These are phyloP conservation scores for Polymixis flavicincta DNA, from an alignment of 2,888 invertebrate species.

Conservation along the genomic window DNA sequence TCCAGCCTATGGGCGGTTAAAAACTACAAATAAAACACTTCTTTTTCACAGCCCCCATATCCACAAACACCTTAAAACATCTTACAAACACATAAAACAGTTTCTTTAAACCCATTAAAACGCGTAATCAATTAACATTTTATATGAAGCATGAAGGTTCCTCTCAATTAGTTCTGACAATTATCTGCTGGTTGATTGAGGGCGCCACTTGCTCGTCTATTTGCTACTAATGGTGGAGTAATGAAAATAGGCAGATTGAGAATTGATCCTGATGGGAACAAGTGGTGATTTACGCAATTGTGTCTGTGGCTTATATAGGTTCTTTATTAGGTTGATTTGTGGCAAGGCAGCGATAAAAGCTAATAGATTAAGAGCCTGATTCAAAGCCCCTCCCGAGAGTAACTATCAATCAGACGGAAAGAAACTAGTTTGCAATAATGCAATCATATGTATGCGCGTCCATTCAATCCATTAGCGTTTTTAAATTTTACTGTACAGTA, in stretches of 20 bases:
- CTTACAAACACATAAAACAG: not conserved
- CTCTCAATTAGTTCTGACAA: slow-evolving; percentile 61
- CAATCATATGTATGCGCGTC: not conserved
- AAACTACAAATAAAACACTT: not conserved
- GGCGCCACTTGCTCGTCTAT: slow-evolving; percentile 37
- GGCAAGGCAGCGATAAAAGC: not conserved
- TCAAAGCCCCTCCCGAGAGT: not conserved
- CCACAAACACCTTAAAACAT: not conserved
- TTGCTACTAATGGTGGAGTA: slow-evolving; percentile 36
- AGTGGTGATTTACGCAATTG: slow-evolving; percentile 13
- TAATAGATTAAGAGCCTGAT: not conserved
- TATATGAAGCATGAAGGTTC: slow-evolving; percentile 37
- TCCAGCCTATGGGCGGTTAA: not conserved
- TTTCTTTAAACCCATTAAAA: not conserved
- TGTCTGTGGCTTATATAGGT: slow-evolving; percentile 1
- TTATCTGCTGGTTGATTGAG: slow-evolving; percentile 47
- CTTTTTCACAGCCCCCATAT: not conserved
- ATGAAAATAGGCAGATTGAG: slow-evolving; percentile 52
- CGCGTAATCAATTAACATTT: slow-evolving; percentile 39
- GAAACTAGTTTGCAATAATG: not conserved
- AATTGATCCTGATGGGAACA: slow-evolving; percentile 16
- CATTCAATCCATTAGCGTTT: not conserved
- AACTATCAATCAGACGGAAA: no score
- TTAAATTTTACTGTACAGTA: not conserved
- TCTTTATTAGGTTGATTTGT: slow-evolving; percentile 20